Evolutionary conservation across 2,888 invertebrate species (phyloP).

Genomic region (Cephonodes hylas): DNA sequence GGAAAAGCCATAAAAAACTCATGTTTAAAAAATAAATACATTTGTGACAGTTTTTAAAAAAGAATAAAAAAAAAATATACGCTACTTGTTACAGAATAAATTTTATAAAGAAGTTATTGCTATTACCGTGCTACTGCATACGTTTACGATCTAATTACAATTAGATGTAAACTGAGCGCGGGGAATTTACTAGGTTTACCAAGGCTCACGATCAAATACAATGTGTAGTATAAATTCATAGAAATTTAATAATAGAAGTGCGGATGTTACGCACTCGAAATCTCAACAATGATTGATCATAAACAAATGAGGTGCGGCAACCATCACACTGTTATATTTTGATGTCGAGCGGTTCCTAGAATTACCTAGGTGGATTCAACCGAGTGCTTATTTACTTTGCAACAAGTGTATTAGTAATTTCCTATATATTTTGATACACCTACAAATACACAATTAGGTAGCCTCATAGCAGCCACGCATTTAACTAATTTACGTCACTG

Average conservation of each 20-base stretch:
- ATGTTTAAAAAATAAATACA: too few relatives aligned
- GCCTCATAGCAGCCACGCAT: too few relatives aligned
- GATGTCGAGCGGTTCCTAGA: conserved; percentile 9
- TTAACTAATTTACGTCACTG: too few relatives aligned
- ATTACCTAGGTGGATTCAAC: not conserved
- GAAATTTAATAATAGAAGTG: conserved; percentile 12
- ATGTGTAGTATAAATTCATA: conserved; percentile 7
- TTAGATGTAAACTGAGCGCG: not conserved
- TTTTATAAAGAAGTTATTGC: too few relatives aligned
- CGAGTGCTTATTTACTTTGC: not conserved
- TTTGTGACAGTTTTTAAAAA: too few relatives aligned
- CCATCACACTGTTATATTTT: conserved; percentile 14
- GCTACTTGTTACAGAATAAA: too few relatives aligned
- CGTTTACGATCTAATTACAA: not conserved
- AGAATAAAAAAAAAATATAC: too few relatives aligned
- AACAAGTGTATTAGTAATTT: not conserved
- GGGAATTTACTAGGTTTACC: not conserved
- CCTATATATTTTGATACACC: not conserved
- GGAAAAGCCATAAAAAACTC: too few relatives aligned
- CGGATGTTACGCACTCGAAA: conserved; percentile 11
- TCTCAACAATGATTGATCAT: conserved; percentile 18
- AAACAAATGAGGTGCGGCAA: conserved; percentile 18
- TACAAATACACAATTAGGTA: too few relatives aligned
- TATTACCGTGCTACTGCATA: not conserved
- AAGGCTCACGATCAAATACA: conserved; percentile 2